These are phyloP conservation scores for Spongilla lacustris DNA, from an alignment of 37 sponge, comb jelly and placozoan species.

Conservation along the genomic window DNA sequence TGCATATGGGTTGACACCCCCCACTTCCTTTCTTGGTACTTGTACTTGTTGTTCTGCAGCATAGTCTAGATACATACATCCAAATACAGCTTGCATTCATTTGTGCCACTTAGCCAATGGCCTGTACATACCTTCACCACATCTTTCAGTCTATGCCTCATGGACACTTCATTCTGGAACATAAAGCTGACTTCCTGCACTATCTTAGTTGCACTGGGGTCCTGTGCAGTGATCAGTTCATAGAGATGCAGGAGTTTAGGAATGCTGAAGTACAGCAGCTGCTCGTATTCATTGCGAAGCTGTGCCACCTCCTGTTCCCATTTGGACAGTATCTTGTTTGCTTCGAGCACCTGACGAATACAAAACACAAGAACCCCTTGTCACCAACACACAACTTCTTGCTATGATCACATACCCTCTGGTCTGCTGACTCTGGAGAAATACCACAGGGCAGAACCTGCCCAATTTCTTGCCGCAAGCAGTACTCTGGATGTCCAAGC, in stretches of 20 bases:
- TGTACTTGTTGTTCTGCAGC: not conserved
- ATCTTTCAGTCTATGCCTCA: not conserved
- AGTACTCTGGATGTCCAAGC: conserved; percentile 71
- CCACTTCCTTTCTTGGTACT: not conserved
- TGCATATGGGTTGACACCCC: conserved; percentile 50
- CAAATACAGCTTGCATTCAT: not conserved
- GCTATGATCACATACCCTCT: not conserved
- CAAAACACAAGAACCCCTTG: not conserved
- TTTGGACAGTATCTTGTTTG: conserved; percentile 26
- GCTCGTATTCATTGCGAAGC: conserved; percentile 36
- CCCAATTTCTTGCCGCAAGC: not conserved
- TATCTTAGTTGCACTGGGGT: not conserved
- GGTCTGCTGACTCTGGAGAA: conserved; percentile 12
- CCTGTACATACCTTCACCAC: conserved; percentile 17
- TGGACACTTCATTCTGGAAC: conserved; percentile 20
- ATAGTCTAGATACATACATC: not conserved
- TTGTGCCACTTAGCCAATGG: not conserved
- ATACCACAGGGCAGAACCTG: conserved; percentile 20
- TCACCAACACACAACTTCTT: not conserved
- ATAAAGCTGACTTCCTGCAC: conserved; percentile 61
- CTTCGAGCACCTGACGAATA: conserved; percentile 9
- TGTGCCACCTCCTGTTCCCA: conserved; percentile 59
- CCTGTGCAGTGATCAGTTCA: conserved; percentile 1
- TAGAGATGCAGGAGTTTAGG: conserved; percentile 63
- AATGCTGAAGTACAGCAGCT: conserved; percentile 74